Evolutionary conservation across 2,888 invertebrate species (phyloP).

Genomic region (Willowsia nigromaculata): DNA sequence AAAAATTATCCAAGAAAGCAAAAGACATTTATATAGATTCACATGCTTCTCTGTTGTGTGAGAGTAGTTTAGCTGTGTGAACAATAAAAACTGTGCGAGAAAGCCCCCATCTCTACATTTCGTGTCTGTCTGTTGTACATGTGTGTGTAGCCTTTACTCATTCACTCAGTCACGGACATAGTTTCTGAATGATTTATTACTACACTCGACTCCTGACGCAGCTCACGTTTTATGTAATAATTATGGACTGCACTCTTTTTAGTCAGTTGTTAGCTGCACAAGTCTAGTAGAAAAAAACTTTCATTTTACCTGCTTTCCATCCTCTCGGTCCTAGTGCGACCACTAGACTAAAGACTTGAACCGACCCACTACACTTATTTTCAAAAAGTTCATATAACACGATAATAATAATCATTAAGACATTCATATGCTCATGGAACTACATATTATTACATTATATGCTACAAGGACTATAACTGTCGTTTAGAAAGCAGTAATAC

Average conservation of each 20-base stretch:
- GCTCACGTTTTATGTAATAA: conserved; percentile 66
- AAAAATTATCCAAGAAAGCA: too few species aligned
- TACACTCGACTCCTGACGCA: conserved; percentile 62
- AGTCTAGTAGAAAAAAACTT: neutral
- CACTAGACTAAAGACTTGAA: conserved; percentile 14
- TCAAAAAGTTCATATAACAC: conserved; percentile 4
- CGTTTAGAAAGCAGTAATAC: neutral
- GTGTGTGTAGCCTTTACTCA: conserved; percentile 52
- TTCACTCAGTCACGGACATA: conserved; percentile 68
- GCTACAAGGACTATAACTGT: neutral
- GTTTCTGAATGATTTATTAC: conserved; percentile 66
- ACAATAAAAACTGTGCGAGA: conserved; percentile 33
- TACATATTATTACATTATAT: neutral
- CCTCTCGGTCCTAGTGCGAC: neutral
- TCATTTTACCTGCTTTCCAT: conserved; percentile 49
- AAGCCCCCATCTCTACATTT: neutral
- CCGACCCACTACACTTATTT: neutral
- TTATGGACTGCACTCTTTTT: conserved; percentile 59
- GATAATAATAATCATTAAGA: conserved; percentile 37
- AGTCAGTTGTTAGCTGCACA: conserved; percentile 26
- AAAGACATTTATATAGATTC: conserved; percentile 28
- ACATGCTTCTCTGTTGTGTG: neutral
- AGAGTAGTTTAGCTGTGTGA: neutral
- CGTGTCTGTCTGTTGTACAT: neutral
- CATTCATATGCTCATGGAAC: neutral